Percentiles rank a stretch among this genome's conserved stretches.
Conservation (phyloP, 1,140 invertebrate genomes). For the Pomacea maculata region DNA sequence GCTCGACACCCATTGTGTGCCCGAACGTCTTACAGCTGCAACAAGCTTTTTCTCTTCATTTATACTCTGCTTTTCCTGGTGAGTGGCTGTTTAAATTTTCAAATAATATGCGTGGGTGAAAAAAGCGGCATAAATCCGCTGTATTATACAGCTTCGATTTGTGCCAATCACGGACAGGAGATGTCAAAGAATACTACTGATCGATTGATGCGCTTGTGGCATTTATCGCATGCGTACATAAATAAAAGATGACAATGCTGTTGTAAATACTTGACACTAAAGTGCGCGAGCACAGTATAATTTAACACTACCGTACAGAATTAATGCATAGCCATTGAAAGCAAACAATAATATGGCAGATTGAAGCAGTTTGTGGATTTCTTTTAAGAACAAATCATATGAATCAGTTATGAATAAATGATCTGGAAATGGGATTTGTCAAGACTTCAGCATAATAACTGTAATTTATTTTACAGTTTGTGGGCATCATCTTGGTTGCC, state of each 20-base stretch:
- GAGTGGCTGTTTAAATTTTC: slow-evolving; percentile 22
- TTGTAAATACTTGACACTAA: background rate
- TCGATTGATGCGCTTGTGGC: background rate
- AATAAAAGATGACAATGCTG: background rate
- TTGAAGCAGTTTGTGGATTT: too few relatives aligned
- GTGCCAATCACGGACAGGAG: background rate
- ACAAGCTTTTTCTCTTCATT: slow-evolving; percentile 49
- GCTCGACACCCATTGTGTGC: slow-evolving; percentile 43
- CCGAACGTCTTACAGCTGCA: slow-evolving; percentile 44
- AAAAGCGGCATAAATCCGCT: too few relatives aligned
- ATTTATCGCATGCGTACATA: background rate
- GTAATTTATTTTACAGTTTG: slow-evolving; percentile 36
- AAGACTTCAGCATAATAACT: too few relatives aligned
- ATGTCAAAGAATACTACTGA: background rate
- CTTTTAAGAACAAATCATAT: too few relatives aligned
- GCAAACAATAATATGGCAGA: too few relatives aligned
- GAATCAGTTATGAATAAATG: too few relatives aligned
- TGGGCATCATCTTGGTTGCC: slow-evolving; percentile 43
- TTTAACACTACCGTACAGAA: too few relatives aligned
- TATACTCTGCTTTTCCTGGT: slow-evolving; percentile 46
- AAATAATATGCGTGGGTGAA: too few relatives aligned
- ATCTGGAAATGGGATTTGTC: too few relatives aligned
- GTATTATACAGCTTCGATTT: background rate
- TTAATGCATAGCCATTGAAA: too few relatives aligned
- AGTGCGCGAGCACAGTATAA: too few relatives aligned